Evolutionary conservation across 2,113 vertebrate species (phyloP), one percentile per base, ranked within the genome.

Genomic region (Clarias macrocephalus): DNA sequence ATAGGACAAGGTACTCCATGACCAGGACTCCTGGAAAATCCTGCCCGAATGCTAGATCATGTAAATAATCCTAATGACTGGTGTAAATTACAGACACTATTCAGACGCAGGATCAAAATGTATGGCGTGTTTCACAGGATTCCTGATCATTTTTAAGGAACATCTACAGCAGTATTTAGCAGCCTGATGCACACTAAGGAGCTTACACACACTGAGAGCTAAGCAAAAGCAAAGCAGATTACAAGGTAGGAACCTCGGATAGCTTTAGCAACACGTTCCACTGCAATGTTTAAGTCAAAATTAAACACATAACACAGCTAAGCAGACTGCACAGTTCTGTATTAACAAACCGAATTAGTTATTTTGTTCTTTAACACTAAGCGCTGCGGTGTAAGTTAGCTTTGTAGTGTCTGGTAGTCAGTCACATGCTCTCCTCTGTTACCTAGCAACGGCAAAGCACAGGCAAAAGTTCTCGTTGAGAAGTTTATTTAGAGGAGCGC

Each of bases 151-250:
- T 93, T 94, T 62, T 95, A 94, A 95, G 91, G 94, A 95, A 94
- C 96, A 97, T 96, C 96, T 97, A 96, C 96, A 94, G 95, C 94
- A 84, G 97, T 98, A 98, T 98, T 98, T 98, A 98, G 96, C 96
- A 95, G 96, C 96, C 96, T 96, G 96, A 97, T 97, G 97, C 96
- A 95, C 94, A 94, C 95, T 99, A 99, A 99, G 96, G 92, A 97
- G 98, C 97, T 99, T 99, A 99, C 92, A 91, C 88, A 91, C 88
- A 92, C 95, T 96, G 96, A 97, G 97, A 95, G 96, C 95, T 97
- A 97, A 96, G 96, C 96, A 96, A 96, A 96, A 97, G 96, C 96
- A 97, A 99, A 99, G 97, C 95, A 97, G 97, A 98, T 99, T 99
- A 97, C 96, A 95, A 94, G 96, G 94, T 94, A 96, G 96, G 97